Conservation (phyloP, 1,140 invertebrate species). For the Alviniconcha marisindica region DNA sequence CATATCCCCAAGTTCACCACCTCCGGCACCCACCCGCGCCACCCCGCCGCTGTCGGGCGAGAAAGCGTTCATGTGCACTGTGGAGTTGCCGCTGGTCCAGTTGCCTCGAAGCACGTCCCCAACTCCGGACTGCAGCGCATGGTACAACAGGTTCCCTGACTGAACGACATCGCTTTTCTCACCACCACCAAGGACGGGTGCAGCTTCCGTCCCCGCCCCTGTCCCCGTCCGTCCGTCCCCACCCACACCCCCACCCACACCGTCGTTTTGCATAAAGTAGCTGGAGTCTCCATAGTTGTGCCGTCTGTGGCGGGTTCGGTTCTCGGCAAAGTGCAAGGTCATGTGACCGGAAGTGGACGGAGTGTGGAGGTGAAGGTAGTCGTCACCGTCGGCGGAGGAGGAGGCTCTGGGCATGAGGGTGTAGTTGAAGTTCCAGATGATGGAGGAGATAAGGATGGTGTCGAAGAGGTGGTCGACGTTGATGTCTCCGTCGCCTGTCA, state of each 20-base stretch:
- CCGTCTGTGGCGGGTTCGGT: background rate
- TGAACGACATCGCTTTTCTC: background rate
- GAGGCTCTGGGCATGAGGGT: background rate
- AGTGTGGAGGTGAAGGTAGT: background rate
- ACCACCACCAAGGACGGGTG: no score
- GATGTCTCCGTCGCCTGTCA: background rate
- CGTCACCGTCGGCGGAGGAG: background rate
- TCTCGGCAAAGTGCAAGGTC: background rate
- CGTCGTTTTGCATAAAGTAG: background rate
- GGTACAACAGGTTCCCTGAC: background rate
- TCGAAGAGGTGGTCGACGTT: constrained; percentile 38
- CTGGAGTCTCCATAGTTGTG: background rate
- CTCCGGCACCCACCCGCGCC: background rate
- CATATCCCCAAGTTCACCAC: no score
- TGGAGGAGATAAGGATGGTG: constrained; percentile 30
- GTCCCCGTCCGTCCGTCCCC: background rate
- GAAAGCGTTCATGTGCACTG: background rate
- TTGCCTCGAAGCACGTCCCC: background rate
- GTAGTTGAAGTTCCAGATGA: constrained; percentile 42
- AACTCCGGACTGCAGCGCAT: constrained; percentile 11
- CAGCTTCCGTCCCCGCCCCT: background rate
- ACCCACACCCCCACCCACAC: background rate
- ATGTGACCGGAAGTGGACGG: constrained; percentile 33
- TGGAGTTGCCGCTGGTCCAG: background rate
- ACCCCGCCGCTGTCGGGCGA: background rate